Evolutionary conservation across 2,113 vertebrate species (phyloP), one percentile per base, ranked within the genome.

Genomic region (Dendrocopos noguchii): DNA sequence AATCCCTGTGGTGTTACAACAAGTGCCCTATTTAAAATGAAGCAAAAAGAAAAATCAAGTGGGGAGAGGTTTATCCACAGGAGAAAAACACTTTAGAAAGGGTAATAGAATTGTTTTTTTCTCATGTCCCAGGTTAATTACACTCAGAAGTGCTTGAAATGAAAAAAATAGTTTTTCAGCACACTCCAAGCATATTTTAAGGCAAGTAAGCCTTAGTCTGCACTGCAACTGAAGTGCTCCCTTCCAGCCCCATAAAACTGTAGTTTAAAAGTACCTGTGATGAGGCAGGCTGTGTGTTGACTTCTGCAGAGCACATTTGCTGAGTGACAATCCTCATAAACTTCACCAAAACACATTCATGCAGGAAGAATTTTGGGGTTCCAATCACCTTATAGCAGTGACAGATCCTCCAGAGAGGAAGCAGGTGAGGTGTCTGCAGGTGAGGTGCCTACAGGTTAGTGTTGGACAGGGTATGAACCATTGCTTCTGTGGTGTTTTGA

Each of bases 81-180:
- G 96, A 98, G 96, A 95, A 97, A 95, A 90, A 89, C 93, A 50
- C 87, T 96, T 96, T 67, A 73, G 80, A 94, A 96, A 94, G 88
- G 93, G 91, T 96, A 97, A 96, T 93, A 92, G 96, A 96, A 94
- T 91, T 90, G 90, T 97, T 97, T 97, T 97, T 55, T 97, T 92
- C 93, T 96, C 80, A 15, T 91, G 90, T 91, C 94, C 93, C 96
- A 93, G 95, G 97, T 97, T 98, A 97, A 98, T 98, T 98, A 97
- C 95, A 83, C 95, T 90, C 89, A 96, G 96, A 98, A 97, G 94
- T 78, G 36, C 96, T 97, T 96, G 96, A 96, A 95, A 96, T 97
- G 92, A 92, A 94, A 93, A 94, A 96, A 96, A 94, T 85, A 93
- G 88, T 96, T 97, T 70, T 96, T 96, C 93, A 92, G 84, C 91